A percentile compares a stretch with the other conserved stretches of the same genome.
Conservation (phyloP, 2,113 vertebrate genomes). For the Naja naja region DNA sequence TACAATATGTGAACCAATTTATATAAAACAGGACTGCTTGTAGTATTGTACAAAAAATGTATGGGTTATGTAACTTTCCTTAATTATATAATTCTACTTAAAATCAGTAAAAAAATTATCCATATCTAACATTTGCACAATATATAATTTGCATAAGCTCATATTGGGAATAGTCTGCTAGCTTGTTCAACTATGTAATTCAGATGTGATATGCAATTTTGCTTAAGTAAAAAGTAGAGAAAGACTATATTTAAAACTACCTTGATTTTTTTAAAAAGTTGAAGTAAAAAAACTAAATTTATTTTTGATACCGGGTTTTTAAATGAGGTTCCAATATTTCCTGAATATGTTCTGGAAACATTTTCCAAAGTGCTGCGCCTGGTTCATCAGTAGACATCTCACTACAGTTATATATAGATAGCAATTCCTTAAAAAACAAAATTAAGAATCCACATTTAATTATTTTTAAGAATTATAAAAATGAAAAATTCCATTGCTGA, state of each 20-base stretch:
- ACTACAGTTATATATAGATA: slow-evolving; percentile 89
- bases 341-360: slow-evolving; percentile 94
- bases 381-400: slow-evolving; percentile 81
- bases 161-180: not conserved
- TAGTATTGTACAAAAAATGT: not conserved
- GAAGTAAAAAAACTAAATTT: not conserved
- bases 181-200: not conserved
- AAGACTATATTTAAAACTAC: not conserved
- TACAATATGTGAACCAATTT: not conserved
- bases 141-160: not conserved
- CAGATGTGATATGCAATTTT: not conserved
- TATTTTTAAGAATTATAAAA: not conserved
- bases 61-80: not conserved
- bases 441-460: not conserved
- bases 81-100: not conserved
- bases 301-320: slow-evolving; percentile 82
- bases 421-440: slow-evolving; percentile 79
- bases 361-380: slow-evolving; percentile 89
- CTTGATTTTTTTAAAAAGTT: not conserved
- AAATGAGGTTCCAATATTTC: slow-evolving; percentile 97
- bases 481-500: not conserved
- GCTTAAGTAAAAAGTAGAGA: not conserved
- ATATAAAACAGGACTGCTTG: not conserved
- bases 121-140: not conserved
- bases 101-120: not conserved